A percentile compares a stretch with the other conserved stretches of the same genome.
These are phyloP conservation scores for Pheosia tremula DNA, from an alignment of 2,888 invertebrate species.

Conservation along the genomic window DNA sequence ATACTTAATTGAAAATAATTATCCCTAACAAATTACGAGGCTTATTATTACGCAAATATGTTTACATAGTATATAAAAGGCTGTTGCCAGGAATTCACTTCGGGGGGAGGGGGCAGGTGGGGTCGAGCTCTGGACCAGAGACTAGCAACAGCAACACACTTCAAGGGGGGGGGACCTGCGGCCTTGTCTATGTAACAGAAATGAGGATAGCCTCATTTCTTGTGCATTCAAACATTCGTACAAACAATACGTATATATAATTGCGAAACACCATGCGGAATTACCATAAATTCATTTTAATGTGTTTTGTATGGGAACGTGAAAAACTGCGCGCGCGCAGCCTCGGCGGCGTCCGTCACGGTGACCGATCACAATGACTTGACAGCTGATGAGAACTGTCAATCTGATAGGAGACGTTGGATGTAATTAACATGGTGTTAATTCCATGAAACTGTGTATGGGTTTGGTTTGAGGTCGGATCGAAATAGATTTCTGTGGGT, in stretches of 20 bases:
- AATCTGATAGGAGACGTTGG: background rate
- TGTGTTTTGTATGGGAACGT: slow-evolving; percentile 1
- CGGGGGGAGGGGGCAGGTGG: too few relatives aligned
- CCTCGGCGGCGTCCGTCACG: slow-evolving; percentile 14
- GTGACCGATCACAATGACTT: slow-evolving; percentile 14
- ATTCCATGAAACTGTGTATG: background rate
- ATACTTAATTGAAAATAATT: too few relatives aligned
- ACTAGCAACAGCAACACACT: too few relatives aligned
- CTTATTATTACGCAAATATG: too few relatives aligned
- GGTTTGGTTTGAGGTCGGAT: too few relatives aligned
- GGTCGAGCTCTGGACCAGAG: too few relatives aligned
- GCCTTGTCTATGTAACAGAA: background rate
- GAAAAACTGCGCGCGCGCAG: slow-evolving; percentile 1
- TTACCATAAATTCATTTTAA: background rate
- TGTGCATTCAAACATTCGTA: background rate
- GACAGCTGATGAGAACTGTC: slow-evolving; percentile 1
- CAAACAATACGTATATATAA: background rate
- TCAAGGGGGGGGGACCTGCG: too few relatives aligned
- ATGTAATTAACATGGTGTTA: background rate
- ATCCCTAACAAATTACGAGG: too few relatives aligned
- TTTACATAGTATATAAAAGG: too few relatives aligned
- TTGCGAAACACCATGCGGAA: slow-evolving; percentile 1
- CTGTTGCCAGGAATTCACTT: too few relatives aligned
- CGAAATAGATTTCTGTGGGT: too few relatives aligned
- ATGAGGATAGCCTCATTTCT: background rate